phyloP scores from a whole-genome alignment of 2,113 vertebrate genomes.

The Acrocephalus kingi region DNA sequence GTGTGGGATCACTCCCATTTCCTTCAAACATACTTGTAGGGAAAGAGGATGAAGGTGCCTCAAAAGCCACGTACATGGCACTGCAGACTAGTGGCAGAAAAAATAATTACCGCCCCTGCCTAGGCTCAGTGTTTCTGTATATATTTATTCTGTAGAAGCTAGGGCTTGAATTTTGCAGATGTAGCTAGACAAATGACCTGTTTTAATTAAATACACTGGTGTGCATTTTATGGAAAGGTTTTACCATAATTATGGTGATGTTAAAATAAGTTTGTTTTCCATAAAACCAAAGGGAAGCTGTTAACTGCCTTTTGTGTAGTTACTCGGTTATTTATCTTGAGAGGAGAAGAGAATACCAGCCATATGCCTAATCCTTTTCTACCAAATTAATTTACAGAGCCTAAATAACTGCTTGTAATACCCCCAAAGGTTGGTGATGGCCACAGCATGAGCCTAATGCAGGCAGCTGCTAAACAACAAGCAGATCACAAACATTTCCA shows the following conservation, averaged over 20 bases:
- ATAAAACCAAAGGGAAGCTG: neutral
- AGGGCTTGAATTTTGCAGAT: neutral
- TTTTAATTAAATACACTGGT: neutral
- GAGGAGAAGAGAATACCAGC: neutral
- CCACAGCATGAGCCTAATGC: neutral
- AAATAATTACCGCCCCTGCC: neutral
- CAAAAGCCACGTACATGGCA: neutral
- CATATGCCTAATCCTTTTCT: neutral
- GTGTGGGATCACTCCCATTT: neutral
- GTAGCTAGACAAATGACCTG: neutral
- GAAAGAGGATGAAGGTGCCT: neutral
- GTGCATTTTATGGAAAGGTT: neutral
- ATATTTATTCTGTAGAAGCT: neutral
- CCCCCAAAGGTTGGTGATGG: neutral
- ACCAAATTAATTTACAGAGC: neutral
- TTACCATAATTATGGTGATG: neutral
- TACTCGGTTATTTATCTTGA: neutral
- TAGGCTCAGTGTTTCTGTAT: neutral
- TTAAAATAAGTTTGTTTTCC: neutral
- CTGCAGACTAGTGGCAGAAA: neutral
- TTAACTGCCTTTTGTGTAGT: neutral
- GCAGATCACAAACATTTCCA: neutral
- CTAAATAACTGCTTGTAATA: neutral
- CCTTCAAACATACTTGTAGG: neutral
- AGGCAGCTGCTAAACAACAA: neutral